Evolutionary conservation across 2,113 vertebrate species (phyloP), one percentile per base, ranked within the genome.

Genomic region (Chunga burmeisteri): DNA sequence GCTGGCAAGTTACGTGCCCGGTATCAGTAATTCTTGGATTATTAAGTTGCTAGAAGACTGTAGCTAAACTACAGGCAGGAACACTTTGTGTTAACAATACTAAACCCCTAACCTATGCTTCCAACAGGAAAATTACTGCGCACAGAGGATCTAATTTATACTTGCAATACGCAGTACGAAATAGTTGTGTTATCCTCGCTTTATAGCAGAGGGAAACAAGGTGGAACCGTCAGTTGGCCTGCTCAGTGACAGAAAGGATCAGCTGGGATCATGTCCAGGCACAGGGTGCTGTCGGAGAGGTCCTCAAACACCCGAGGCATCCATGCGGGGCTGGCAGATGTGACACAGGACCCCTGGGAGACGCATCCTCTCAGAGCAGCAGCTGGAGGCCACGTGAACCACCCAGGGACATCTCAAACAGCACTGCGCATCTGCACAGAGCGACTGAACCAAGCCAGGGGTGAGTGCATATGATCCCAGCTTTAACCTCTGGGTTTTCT

Each of bases 401-500:
- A 72, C 86, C 86, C 93, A 50, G 53, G 71, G 91, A 47, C 61
- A 23, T 3, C 81, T 15, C 88, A 1, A 1, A n/a, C 53, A 38
- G 78, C 71, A 32, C 55, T 3, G 15, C 5, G 42, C 18, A 10
- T 58, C 78, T 23, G 46, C 68, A 30, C 1, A 0, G 59, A 73
- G 68, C 19, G 0, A 23, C 22, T 0, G 30, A 58, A 17, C 36
- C 9, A 1, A 14, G 32, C 55, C 40, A 3, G 73, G n/a, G 27
- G 74, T 0, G 49, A 23, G 40, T 6, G 38, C 0, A 10, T 6
- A 30, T 3, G 6, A 34, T 0, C 42, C 66, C 53, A 7, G 56
- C 70, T 23, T 2, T 34, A 18, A 56, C 71, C 88, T 38, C 40
- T 0, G 44, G 3, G 11, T 21, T 20, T 16, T 11, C n/a, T 9